Evolutionary conservation across 2,113 vertebrate genomes (phyloP), one percentile per base, ranked within the genome.

Genomic region (Bubo bubo): DNA sequence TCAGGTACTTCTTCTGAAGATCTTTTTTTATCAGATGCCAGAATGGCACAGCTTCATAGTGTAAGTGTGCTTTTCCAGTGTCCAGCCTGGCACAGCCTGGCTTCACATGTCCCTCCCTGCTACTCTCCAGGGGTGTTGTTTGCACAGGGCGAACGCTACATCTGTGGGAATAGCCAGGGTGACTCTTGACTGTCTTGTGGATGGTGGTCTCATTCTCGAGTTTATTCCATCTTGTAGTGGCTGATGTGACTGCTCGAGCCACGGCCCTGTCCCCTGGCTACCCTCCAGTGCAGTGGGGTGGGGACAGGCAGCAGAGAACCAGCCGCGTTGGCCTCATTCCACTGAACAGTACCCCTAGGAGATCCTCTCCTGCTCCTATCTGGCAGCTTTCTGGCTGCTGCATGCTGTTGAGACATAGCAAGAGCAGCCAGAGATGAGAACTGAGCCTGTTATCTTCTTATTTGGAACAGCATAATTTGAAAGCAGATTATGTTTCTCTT

Each of bases 401-500:
- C 15, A 6, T 47, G 91, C 84, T 96, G 86, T 79, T 95, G 94
- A 95, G 95, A 93, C 73, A 26, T 70, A 81, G 86, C 34, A 79
- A 86, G 90, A 95, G 55, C 89, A 93, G 91, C 71, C 66, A 73
- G 94, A 88, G 88, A 85, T 88, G 93, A 93, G 77, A 93, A 93
- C 74, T 50, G 91, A 95, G 87, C 59, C 53, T 81, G 87, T 96
- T 96, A 87, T 95, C 93, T 94, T 95, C 83, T 88, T 95, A 76
- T 79, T 96, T 91, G 93, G 55, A 96, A 62, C 87, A 95, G 86
- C 62, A 14, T 93, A 79, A 73, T 94, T 94, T 91, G 91, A 95
- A 96, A 96, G 91, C 71, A 96, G 95, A 95, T 97, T 95, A 93
- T 95, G 77, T 90, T 97, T 97, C 86, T 88, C 80, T 97, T 96